Base-by-base conservation (phyloP, 2,888 invertebrate genomes). In the Sycophila texana region DNA sequence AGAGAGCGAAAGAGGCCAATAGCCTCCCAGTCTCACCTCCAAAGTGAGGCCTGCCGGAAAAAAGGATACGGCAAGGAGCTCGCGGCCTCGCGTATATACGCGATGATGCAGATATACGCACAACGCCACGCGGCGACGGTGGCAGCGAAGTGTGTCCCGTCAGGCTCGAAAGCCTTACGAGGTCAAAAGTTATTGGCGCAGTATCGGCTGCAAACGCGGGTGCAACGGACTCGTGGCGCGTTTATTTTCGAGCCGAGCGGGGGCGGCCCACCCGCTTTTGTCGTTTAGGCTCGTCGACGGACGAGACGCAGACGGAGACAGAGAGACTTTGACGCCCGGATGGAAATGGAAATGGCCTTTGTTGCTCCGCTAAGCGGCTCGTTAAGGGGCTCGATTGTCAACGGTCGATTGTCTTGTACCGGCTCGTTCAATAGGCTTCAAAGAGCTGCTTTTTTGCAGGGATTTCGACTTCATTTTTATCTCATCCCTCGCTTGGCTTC, bases 121-220 rank as follows among this genome's bases (percentile, higher is more conserved):
- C 26, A 26, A 26, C 30, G 68, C 12, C 18, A 57, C 55, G 13
- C 57, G 63, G 47, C 63, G 39, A 39, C 47, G n/a, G 22, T 20
- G 53, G 16, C 18, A 13, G 16, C 22, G 66, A n/a, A 20, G 20
- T 51, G 16, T 47, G 49, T 13, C 30, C 51, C 57, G 78, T 79
- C 79, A 79, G 57, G 74, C 79, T 79, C 55, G 73, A 80, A 63
- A 63, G 76, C 80, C 63, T 80, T 80, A 80, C 73, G 80, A 80
- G 80, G 80, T 80, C 68, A 76, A 73, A 76, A 80, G 73, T 76
- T 76, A 80, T 80, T 73, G 73, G 68, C 73, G 68, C 73, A 67
- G 55, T 76, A 80, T 79, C 67, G 75, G 73, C 57, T 10, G 53
- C 60, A 57, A 47, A 12, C n/a, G 53, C 61, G 72, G 22, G 73